Conservation (phyloP, 2,797 vertebrate genomes). For the Masticophis lateralis region DNA sequence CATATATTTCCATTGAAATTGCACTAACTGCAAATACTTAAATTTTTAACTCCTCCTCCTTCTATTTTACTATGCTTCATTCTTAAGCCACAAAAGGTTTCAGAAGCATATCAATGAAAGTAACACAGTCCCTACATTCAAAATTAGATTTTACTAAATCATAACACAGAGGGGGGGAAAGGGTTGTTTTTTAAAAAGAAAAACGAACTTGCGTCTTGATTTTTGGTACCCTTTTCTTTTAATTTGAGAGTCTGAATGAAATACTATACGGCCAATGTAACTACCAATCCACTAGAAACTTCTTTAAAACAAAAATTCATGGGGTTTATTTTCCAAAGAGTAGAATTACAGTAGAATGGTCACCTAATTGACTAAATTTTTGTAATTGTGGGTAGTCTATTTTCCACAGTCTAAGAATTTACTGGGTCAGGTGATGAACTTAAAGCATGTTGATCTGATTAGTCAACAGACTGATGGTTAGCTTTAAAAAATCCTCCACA, state of each 20-base stretch:
- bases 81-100: neutral
- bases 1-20: neutral
- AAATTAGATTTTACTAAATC: neutral
- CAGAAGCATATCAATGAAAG: neutral
- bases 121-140: neutral
- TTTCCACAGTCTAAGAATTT: neutral
- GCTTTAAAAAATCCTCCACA: neutral
- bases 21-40: neutral
- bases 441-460: constrained; percentile 6
- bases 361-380: neutral
- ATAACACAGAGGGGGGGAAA: neutral
- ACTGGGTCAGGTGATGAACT: neutral
- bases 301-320: neutral
- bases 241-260: neutral
- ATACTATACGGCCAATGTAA: neutral
- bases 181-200: neutral
- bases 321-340: neutral
- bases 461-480: neutral
- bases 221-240: neutral
- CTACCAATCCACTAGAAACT: neutral
- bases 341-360: neutral
- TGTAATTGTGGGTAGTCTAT: neutral
- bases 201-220: neutral
- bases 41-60: neutral
- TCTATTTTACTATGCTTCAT: neutral